phyloP scores from a whole-genome alignment of 2,797 vertebrate genomes.

The Coendou prehensilis region DNA sequence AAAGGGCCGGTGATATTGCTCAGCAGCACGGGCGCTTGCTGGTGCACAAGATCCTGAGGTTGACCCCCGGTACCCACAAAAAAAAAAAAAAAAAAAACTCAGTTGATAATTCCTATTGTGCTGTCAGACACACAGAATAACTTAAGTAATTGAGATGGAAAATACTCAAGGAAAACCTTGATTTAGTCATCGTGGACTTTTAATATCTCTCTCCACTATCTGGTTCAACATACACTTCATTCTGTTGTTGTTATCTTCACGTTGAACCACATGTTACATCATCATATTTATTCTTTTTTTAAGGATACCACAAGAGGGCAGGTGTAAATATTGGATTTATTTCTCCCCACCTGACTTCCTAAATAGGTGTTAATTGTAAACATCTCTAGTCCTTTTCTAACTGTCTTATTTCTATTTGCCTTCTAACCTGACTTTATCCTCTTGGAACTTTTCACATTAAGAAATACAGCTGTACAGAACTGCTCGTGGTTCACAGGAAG shows the following conservation, averaged over 20 bases:
- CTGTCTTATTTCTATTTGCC: neutral
- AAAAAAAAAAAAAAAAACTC: constrained; percentile 34
- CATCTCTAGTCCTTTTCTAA: constrained; percentile 26
- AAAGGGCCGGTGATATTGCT: no score
- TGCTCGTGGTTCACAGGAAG: neutral
- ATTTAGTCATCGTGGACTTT: constrained; percentile 8
- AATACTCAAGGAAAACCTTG: neutral
- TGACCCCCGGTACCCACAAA: no score
- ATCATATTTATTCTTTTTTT: neutral
- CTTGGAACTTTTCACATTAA: neutral
- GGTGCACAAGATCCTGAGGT: no score
- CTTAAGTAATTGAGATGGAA: neutral
- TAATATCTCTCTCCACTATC: neutral
- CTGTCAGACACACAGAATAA: neutral
- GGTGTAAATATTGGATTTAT: neutral
- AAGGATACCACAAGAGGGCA: neutral
- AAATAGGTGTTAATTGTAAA: neutral
- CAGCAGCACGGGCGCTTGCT: no score
- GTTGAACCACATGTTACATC: neutral
- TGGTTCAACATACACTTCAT: neutral
- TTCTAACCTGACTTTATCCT: neutral
- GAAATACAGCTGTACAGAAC: neutral
- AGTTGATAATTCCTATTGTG: neutral
- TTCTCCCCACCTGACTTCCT: neutral
- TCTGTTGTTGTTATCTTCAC: neutral